Evolutionary conservation across 2,113 vertebrate species (phyloP).

Genomic region (Zosterops hypoxanthus): DNA sequence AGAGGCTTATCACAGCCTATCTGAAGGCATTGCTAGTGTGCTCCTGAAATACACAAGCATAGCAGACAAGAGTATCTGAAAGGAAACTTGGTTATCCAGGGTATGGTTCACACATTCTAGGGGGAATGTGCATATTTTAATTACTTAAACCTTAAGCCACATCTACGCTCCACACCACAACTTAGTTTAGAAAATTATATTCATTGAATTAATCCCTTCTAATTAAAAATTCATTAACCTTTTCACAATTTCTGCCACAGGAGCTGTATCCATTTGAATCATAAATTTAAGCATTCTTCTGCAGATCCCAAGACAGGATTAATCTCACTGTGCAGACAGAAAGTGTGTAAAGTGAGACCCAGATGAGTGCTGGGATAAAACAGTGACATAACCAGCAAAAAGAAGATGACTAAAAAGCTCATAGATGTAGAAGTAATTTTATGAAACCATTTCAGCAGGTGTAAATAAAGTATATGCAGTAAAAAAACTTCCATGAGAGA

Average conservation of each 20-base stretch:
- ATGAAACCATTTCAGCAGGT: neutral
- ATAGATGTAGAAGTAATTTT: neutral
- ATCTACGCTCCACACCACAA: neutral
- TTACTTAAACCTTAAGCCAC: neutral
- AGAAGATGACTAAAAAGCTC: neutral
- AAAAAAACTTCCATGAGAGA: neutral
- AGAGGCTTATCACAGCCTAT: neutral
- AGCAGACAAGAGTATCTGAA: neutral
- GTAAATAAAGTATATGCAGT: neutral
- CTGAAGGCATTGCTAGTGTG: neutral
- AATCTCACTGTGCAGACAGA: neutral
- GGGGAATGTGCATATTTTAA: neutral
- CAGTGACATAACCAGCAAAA: neutral
- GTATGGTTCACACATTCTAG: neutral
- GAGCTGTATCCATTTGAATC: conserved; percentile 3
- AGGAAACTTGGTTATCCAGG: neutral
- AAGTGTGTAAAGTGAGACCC: neutral
- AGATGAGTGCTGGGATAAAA: neutral
- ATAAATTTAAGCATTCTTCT: conserved; percentile 22
- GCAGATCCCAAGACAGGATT: neutral
- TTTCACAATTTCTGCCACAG: conserved; percentile 10
- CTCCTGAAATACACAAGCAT: neutral
- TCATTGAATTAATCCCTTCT: neutral
- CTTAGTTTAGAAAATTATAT: conserved; percentile 12
- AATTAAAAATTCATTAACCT: conserved; percentile 23